phyloP scores from a whole-genome alignment of 1,140 invertebrate species.

The Ceratina calcarata region DNA sequence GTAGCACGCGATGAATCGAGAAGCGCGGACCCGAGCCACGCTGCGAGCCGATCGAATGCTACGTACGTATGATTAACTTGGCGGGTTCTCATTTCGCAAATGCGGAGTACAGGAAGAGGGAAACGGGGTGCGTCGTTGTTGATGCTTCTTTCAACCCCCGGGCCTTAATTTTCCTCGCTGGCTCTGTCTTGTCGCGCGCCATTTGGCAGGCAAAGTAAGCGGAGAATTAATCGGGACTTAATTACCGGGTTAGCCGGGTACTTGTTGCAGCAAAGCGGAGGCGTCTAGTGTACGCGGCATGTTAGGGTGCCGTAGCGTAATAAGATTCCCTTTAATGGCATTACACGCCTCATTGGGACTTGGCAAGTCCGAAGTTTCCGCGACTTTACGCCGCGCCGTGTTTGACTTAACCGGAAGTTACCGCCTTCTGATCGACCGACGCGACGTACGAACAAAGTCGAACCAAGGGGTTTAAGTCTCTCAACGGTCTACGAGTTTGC shows the following conservation, averaged over 20 bases:
- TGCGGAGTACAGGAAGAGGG: not conserved
- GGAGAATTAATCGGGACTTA: constrained; percentile 76
- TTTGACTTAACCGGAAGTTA: constrained; percentile 79
- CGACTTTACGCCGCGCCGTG: constrained; percentile 75
- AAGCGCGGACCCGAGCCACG: not conserved
- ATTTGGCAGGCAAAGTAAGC: constrained; percentile 72
- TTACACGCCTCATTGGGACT: constrained; percentile 81
- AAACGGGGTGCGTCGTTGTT: not conserved
- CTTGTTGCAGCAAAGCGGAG: constrained; percentile 75
- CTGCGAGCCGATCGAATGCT: constrained; percentile 10
- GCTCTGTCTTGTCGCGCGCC: constrained; percentile 54
- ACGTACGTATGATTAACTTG: constrained; percentile 16
- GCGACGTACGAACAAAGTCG: constrained; percentile 53
- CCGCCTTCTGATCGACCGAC: constrained; percentile 66
- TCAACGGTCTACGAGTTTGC: constrained; percentile 46
- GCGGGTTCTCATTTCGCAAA: constrained; percentile 21
- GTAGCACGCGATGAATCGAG: not conserved
- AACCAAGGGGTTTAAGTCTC: constrained; percentile 45
- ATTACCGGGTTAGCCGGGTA: constrained; percentile 73
- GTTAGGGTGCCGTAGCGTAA: constrained; percentile 74
- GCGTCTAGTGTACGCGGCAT: constrained; percentile 63
- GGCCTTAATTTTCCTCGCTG: constrained; percentile 62
- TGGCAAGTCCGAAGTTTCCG: constrained; percentile 76
- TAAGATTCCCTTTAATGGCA: constrained; percentile 80
- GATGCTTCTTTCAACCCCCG: constrained; percentile 33